Base-by-base conservation (phyloP, 2,888 invertebrate genomes). In the Neoscelio sp. region DNA sequence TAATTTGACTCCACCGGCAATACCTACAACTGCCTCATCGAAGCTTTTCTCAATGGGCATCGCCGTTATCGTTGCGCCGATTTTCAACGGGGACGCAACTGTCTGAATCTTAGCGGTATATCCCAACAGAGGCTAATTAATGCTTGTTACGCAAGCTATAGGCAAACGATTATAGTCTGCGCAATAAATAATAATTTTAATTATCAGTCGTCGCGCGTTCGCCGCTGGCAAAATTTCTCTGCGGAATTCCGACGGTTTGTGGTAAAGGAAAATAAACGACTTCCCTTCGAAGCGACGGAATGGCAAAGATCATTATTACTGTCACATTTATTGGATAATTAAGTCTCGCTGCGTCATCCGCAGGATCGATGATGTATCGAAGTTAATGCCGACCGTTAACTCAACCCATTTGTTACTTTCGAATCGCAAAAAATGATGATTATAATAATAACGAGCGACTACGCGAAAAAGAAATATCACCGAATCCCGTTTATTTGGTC, bases 141-240 rank as follows among this genome's bases (percentile, higher is more conserved):
- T 76, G 80, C 80, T 80, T 70, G 82, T 85, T 85, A 81, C 81
- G 81, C 82, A 83, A 84, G 82, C 60, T 67, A 65, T 60, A 52
- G 56, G 56, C 52, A 52, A 71, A 79, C 82, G 82, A 84, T 86
- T 83, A 83, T 73, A 75, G 80, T 52, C 76, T 60, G 67, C 71
- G 83, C 80, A 81, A 84, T 85, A 84, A 85, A 85, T 87, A 85
- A 85, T 81, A 77, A 85, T 86, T 85, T 85, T 84, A 84, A 85
- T 85, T 83, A 85, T 84, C 83, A 75, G 68, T 64, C 46, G 65
- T 56, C 40, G 64, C 73, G 56, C 54, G 62, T 56, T 56, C 15
- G 73, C 80, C 77, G 79, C 38, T 44, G 56, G 80, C 75, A 26
- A 82, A 83, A 82, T 84, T 84, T 85, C 81, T 80, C 80, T 68